Conservation (phyloP, 2,888 invertebrate genomes). For the Mythimna lalbum region DNA sequence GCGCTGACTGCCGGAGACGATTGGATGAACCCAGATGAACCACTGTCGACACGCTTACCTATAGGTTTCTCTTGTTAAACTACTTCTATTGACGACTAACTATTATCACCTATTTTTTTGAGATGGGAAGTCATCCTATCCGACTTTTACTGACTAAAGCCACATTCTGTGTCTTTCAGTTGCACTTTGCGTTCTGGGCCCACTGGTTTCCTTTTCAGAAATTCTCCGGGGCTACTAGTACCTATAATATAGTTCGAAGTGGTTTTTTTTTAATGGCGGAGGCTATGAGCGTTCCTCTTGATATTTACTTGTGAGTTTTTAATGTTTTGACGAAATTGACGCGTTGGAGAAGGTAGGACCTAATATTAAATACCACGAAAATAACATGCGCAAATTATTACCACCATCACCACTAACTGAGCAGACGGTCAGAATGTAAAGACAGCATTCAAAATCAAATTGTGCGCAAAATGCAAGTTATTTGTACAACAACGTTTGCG, state of each 20-base stretch:
- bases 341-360: background rate
- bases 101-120: background rate
- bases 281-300: background rate
- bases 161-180: too few species aligned
- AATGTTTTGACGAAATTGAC: too few species aligned
- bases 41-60: background rate
- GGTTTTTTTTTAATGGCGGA: background rate
- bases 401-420: background rate
- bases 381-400: background rate
- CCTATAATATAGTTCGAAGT: background rate
- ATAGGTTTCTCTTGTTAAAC: background rate
- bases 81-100: background rate
- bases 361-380: background rate
- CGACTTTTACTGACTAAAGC: too few species aligned
- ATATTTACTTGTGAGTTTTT: background rate
- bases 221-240: too few species aligned
- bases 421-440: background rate
- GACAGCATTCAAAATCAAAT: slow-evolving; percentile 10
- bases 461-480: slow-evolving; percentile 7
- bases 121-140: too few species aligned
- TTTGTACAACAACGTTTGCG: slow-evolving; percentile 12
- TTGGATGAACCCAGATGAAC: slow-evolving; percentile 4
- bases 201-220: too few species aligned
- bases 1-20: slow-evolving; percentile 10
- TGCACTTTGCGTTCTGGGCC: too few species aligned